Conservation (phyloP, 2,113 vertebrate genomes). For the Psittacus erithacus region DNA sequence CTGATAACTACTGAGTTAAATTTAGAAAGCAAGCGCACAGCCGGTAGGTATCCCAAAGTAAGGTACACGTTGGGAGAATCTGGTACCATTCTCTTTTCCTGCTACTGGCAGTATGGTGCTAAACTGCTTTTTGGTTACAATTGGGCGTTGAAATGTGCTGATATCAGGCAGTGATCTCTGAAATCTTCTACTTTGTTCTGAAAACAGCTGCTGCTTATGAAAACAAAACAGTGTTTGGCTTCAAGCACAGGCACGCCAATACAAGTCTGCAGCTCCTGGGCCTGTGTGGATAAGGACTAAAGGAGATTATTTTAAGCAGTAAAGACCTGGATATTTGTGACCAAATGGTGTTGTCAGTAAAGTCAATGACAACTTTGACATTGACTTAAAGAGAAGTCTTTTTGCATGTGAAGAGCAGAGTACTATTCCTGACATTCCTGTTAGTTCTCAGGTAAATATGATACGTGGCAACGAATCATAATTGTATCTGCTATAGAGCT, state of each 20-base stretch:
- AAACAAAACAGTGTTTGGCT: neutral
- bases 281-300: neutral
- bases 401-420: neutral
- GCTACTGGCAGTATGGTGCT: neutral
- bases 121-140: neutral
- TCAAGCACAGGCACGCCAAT: rapidly evolving
- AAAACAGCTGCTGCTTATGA: neutral
- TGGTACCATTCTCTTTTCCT: too few species aligned
- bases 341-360: neutral
- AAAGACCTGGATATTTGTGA: conserved; percentile 1
- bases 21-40: rapidly evolving
- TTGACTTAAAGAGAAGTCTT: neutral
- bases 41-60: neutral
- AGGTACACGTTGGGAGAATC: rapidly evolving
- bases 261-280: neutral
- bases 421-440: neutral
- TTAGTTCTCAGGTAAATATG: neutral
- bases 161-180: neutral
- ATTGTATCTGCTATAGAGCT: neutral
- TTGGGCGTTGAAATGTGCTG: rapidly evolving
- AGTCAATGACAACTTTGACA: neutral
- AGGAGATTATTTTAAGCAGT: conserved; percentile 29
- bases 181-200: neutral
- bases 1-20: neutral
- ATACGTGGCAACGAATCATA: neutral